A percentile compares a stretch with the other conserved stretches of the same genome.
Conservation (phyloP, 2,113 vertebrate genomes). For the Numenius arquata region DNA sequence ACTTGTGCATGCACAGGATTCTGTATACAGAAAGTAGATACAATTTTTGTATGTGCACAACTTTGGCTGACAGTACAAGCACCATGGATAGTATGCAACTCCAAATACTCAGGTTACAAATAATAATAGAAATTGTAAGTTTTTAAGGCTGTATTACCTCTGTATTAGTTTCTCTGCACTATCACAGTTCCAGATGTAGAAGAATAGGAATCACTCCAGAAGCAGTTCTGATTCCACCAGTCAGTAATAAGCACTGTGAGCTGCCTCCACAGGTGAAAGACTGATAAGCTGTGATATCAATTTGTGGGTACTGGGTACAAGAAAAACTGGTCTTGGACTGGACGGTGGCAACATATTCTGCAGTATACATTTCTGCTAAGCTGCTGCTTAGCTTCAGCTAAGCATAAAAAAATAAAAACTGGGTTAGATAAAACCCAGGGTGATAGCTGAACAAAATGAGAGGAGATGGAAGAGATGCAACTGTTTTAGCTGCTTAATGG, state of each 20-base stretch:
- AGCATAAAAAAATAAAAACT: background rate
- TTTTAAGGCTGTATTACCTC: background rate
- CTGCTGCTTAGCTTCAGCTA: background rate
- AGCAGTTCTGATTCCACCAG: background rate
- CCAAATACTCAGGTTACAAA: background rate
- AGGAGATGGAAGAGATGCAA: background rate
- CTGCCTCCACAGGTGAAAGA: background rate
- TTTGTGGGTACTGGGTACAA: background rate
- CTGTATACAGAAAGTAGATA: background rate
- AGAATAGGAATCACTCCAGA: background rate
- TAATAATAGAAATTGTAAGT: background rate
- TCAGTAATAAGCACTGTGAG: background rate
- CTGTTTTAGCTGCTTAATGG: background rate
- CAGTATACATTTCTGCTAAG: background rate
- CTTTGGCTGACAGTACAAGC: background rate
- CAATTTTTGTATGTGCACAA: conserved; percentile 9
- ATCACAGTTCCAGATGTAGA: background rate
- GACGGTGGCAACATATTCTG: background rate
- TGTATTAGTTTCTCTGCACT: background rate
- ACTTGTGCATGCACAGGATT: background rate
- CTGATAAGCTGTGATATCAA: background rate
- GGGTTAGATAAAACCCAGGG: background rate
- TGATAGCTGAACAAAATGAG: background rate
- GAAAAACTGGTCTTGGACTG: background rate
- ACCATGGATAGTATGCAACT: background rate